Conservation (phyloP, 1,140 invertebrate species). For the Schmidtea mediterranea region DNA sequence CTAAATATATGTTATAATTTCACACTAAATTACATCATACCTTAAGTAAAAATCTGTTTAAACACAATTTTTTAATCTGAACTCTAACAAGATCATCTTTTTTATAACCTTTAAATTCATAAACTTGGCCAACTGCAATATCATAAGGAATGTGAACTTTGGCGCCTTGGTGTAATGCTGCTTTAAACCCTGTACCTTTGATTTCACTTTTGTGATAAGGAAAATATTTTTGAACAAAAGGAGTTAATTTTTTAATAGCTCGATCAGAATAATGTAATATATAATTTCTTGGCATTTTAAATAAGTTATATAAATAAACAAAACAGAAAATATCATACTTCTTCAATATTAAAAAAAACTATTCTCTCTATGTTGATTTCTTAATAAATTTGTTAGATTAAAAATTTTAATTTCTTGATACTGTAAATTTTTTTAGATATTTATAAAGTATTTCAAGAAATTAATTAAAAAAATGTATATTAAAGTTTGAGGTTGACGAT, state of each 20-base stretch:
- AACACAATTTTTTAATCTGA: not conserved
- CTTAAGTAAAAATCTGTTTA: constrained; percentile 3
- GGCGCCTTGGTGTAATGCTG: not conserved
- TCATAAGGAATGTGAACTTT: not conserved
- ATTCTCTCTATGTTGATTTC: no score
- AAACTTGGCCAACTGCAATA: not conserved
- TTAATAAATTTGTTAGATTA: no score
- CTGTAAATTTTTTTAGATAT: no score
- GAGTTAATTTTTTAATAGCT: not conserved
- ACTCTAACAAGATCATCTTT: not conserved
- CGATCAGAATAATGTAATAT: not conserved
- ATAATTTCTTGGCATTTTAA: not conserved
- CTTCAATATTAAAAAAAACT: no score
- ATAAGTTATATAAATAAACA: no score
- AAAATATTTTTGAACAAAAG: not conserved
- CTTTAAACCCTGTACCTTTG: not conserved
- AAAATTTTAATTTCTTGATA: no score
- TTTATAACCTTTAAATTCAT: not conserved
- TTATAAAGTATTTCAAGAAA: no score
- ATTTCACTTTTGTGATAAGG: constrained; percentile 4
- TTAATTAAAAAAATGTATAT: no score
- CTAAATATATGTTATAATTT: no score
- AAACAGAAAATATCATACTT: no score
- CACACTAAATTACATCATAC: no score
- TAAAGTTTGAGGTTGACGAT: no score